Percentiles rank a stretch among this genome's conserved stretches.
phyloP scores from a whole-genome alignment of 2,888 invertebrate species.

The Nephrotoma flavescens region DNA sequence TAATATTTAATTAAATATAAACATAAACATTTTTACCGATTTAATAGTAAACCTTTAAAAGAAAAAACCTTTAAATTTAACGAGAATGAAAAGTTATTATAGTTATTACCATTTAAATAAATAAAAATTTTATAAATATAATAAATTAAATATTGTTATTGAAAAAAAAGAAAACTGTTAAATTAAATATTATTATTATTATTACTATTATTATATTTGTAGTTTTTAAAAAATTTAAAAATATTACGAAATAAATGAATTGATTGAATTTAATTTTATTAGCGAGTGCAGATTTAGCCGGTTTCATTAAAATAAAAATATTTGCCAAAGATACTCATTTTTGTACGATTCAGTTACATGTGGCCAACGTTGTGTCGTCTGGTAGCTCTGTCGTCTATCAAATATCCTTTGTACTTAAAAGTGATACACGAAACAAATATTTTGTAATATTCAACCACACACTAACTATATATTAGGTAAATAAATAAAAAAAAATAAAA shows the following conservation, averaged over 20 bases:
- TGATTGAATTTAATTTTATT: neutral
- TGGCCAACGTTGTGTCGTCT: too few relatives aligned
- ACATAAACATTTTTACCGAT: neutral
- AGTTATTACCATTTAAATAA: neutral
- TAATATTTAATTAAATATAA: neutral
- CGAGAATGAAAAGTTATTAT: neutral
- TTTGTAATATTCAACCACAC: neutral
- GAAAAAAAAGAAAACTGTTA: neutral
- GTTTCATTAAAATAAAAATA: neutral
- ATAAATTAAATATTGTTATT: neutral
- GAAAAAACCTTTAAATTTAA: neutral
- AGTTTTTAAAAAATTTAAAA: neutral
- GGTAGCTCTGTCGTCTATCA: too few relatives aligned
- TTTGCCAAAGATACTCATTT: neutral
- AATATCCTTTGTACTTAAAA: neutral
- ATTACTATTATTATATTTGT: neutral
- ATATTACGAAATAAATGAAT: neutral
- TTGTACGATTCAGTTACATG: neutral
- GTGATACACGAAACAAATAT: neutral
- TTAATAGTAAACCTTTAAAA: neutral
- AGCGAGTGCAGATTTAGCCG: too few relatives aligned
- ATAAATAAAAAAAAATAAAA: neutral
- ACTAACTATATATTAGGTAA: neutral
- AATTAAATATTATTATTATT: neutral
- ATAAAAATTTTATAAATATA: neutral